Base-by-base conservation (phyloP, 2,888 invertebrate species). In the Aleiodes leptofemur region DNA sequence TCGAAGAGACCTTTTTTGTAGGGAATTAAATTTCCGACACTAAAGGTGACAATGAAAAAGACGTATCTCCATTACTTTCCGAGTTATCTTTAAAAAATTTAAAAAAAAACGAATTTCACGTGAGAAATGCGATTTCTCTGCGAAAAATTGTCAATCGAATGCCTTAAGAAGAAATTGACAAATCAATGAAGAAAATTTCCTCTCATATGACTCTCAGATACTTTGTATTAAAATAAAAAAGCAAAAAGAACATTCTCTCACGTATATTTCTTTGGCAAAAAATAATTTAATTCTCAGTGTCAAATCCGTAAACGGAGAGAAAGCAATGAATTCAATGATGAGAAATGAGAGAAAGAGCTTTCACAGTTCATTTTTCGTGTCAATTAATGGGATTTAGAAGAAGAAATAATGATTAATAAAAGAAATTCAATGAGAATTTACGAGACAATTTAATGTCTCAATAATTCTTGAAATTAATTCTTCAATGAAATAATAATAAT, bases 271-370 rank as follows among this genome's bases (percentile, higher is more conserved):
- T 34, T 43, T 8, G 11, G 0, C n/a, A n/a, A 16, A 64, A 61
- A 53, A 61, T 34, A 9, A 31, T 50, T 43, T 43, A 34, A 64
- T 64, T 64, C 14, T 14, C 61, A 61, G 61, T 11, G 53, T 72
- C 31, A 50, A 48, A 69, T 51, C 72, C 72, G 31, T 64, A 72
- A 61, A 50, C 61, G 72, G 59, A 72, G 61, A 72, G 61, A 64
- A 64, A 72, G 72, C 72, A 61, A 64, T 59, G 14, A n/a, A 61
- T 61, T 61, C 50, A 53, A 64, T 16, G 53, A 61, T 72, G 59
- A 72, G 64, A 64, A 72, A 72, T 64, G 34, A 51, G 64, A 72
- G 64, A 61, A 64, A 64, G 71, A 72, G 72, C 72, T 72, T 71
- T 71, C 71, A 71, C 71, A 61, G 23, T 64, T 70, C 16, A 53